Evolutionary conservation across 1,140 invertebrate genomes (phyloP), one percentile per base, ranked within the genome.

Genomic region (Catajapyx aquilonaris): DNA sequence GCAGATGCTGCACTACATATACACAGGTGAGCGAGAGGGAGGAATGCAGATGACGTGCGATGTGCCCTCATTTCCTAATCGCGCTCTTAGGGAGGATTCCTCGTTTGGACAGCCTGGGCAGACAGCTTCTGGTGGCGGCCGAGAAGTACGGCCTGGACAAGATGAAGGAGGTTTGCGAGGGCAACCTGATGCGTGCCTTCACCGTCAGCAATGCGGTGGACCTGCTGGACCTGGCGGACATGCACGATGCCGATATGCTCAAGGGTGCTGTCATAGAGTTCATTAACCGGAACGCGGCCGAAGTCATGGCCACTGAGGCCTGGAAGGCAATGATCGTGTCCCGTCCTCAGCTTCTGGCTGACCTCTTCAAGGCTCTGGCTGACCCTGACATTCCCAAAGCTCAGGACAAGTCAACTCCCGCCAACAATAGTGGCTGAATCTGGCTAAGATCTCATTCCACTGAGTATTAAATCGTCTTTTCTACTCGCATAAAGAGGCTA

Each of bases 21-120:
- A 36, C 35, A 36, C 35, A 13, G 35, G 35, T 30, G 10, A 22
- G 16, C 13, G 7, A 13, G 23, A 28, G n/a, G n/a, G n/a, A n/a
- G n/a, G n/a, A n/a, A n/a, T n/a, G n/a, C n/a, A n/a, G n/a, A n/a
- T n/a, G n/a, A n/a, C n/a, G n/a, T n/a, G n/a, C n/a, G n/a, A n/a
- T n/a, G n/a, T n/a, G n/a, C n/a, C n/a, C n/a, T n/a, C 23, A 28
- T 28, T 28, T 28, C 23, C 23, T 28, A 9, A 13, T 28, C 13
- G 7, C 13, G 23, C 13, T 28, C 13, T 28, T 13, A 28, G 23
- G 23, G 7, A 13, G 13, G 13, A 11, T 36, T 13, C 20, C 23
- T 13, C 9, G 25, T n/a, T 20, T 21, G 20, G 35, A 36, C 1
- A 22, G 35, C n/a, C 18, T 36, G 35, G 35, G 20, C 11, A 16